Conservation (phyloP, 2,113 vertebrate species). For the Gobiocypris rarus region DNA sequence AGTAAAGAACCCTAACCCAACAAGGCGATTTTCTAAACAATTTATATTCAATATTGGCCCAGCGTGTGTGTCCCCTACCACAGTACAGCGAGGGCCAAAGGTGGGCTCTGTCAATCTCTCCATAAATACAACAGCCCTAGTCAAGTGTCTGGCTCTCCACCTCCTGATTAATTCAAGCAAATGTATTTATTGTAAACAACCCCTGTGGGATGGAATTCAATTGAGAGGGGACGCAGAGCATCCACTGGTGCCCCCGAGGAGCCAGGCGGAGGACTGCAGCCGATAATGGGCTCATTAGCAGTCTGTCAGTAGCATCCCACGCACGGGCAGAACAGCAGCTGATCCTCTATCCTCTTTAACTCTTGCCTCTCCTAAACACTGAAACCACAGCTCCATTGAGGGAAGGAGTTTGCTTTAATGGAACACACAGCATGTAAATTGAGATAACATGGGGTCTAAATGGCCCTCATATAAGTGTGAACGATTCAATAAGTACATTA, state of each 20-base stretch:
- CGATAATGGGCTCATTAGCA: constrained; percentile 83
- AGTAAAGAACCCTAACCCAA: not conserved
- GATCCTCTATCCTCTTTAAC: constrained; percentile 66
- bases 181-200: constrained; percentile 82
- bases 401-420: not conserved
- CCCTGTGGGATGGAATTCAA: constrained; percentile 77
- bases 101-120: constrained; percentile 38
- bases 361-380: constrained; percentile 55
- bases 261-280: constrained; percentile 69
- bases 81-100: constrained; percentile 13
- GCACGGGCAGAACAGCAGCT: constrained; percentile 66
- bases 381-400: constrained; percentile 6
- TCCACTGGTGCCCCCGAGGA: constrained; percentile 71
- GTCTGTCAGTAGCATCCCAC: constrained; percentile 79
- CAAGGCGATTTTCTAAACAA: constrained; percentile 1
- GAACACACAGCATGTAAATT: not conserved
- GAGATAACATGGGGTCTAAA: not conserved
- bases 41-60: not conserved
- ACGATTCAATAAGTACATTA: not conserved
- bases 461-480: not conserved
- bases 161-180: constrained; percentile 74
- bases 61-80: not conserved
- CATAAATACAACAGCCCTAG: constrained; percentile 42
- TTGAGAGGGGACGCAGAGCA: constrained; percentile 72
- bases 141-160: constrained; percentile 61